phyloP scores from a whole-genome alignment of 1,140 invertebrate genomes.

The Panulirus ornatus region DNA sequence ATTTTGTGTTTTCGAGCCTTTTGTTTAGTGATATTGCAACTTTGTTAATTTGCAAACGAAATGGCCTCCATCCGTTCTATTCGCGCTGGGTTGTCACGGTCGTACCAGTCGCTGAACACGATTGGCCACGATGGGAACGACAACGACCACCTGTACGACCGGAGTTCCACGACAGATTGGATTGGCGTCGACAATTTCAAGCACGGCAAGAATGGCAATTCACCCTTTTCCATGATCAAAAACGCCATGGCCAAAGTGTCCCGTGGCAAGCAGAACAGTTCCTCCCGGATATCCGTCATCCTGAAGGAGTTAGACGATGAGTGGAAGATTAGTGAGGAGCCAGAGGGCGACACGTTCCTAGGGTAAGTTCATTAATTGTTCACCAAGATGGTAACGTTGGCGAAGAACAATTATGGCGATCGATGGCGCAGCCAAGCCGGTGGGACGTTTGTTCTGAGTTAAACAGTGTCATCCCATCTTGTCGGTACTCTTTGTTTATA shows the following conservation, averaged over 20 bases:
- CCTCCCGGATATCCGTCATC: conserved; percentile 42
- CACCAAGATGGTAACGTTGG: no score
- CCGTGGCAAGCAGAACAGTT: not conserved
- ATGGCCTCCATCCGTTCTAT: conserved; percentile 56
- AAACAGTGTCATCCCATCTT: no score
- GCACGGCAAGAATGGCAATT: conserved; percentile 9
- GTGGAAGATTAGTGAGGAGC: conserved; percentile 52
- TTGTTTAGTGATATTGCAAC: no score
- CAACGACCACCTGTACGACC: conserved; percentile 5
- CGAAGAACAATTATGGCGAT: no score
- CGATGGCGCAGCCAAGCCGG: no score
- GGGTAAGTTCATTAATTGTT: no score
- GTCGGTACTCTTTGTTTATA: no score
- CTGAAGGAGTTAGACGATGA: conserved; percentile 51
- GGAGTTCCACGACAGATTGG: conserved; percentile 35
- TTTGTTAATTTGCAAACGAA: not conserved
- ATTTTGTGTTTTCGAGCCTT: no score
- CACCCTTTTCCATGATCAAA: conserved; percentile 32
- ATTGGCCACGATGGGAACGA: conserved; percentile 15
- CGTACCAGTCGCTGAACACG: conserved; percentile 52
- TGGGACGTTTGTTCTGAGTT: no score
- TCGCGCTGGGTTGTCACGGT: conserved; percentile 37
- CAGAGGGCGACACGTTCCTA: conserved; percentile 9
- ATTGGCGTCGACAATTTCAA: conserved; percentile 52
- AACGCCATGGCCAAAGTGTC: conserved; percentile 40